Base-by-base conservation (phyloP, 2,888 invertebrate genomes). In the Polydrusus cervinus region DNA sequence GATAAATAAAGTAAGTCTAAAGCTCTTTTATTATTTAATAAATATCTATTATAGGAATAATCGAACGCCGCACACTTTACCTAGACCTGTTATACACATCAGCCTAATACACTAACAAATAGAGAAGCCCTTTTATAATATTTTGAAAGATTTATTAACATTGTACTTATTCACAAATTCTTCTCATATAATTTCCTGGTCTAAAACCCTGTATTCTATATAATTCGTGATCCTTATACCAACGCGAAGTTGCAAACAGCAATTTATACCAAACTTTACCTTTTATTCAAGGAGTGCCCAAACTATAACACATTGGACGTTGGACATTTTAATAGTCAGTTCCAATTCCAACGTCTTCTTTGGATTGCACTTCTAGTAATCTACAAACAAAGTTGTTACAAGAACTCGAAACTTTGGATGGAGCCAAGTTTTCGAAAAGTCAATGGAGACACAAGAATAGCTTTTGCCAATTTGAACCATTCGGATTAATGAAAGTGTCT, bases 321-420 rank as follows among this genome's bases (percentile, higher is more conserved):
- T 53, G 62, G 57, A 65, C 71, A 43, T 64, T 43, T 68, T 72
- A 72, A 72, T 72, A 66, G 57, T 49, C 66, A 47, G 16, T 43
- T 43, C 65, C 18, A 65, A 60, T 47, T 57, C 25, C 20, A 55
- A 40, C 47, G 18, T 20, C 57, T 57, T 25, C 66, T 72, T 66
- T 60, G 38, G 60, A 55, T 66, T 72, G 72, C 55, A 72, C 66
- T 72, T 66, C 57, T 30, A 51, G 38, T 43, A 16, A 34, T 20
- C 55, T 14, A 13, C 62, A 18, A 71, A 71, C 55, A 65, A 64
- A 55, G 51, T 69, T 69, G 34, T 60, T 47, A 60, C 60, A 47
- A 69, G 55, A 49, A 25, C 51, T 55, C 43, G 34, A 5, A 64
- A 49, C 38, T 62, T 62, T 53, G 62, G 45, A n/a, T 53, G 18